Base-by-base conservation (phyloP, 2,888 invertebrate species). In the Spatulosminthurus flaviceps region DNA sequence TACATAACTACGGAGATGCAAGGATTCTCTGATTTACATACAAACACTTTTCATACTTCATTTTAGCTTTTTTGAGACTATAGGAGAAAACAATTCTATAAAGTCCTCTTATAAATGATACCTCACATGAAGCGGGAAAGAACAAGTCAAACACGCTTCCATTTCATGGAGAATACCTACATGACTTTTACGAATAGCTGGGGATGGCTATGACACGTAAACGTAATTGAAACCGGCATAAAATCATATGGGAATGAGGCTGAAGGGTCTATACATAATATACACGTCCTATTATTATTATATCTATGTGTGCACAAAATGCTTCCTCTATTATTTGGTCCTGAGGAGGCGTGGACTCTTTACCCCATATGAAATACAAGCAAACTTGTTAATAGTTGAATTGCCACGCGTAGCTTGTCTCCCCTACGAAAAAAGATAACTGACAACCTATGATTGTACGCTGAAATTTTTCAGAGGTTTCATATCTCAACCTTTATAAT, bases 211-310 rank as follows among this genome's bases (percentile, higher is more conserved):
- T 16, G 21, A 26, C 64, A 64, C 64, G 22, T 64, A 64, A 64
- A 64, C 11, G 64, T 64, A 64, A 64, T 64, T 64, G 64, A 64
- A 64, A 24, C 64, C 26, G 64, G 64, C 64, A n/a, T 64, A 51
- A 51, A 51, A 51, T 51, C 5, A 51, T 51, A 51, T 16, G 51
- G n/a, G 51, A 51, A 51, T 51, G 1, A 16, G 51, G 16, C 5
- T 19, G 51, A 2, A 19, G 9, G 41, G 9, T 41, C 41, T 41
- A n/a, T n/a, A n/a, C n/a, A n/a, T n/a, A n/a, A n/a, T n/a, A n/a
- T n/a, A n/a, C n/a, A n/a, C n/a, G n/a, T n/a, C n/a, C n/a, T n/a
- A n/a, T n/a, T n/a, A n/a, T n/a, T n/a, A n/a, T n/a, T n/a, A n/a
- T n/a, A n/a, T n/a, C n/a, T n/a, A n/a, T n/a, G n/a, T n/a, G n/a